A percentile compares a stretch with the other conserved stretches of the same genome.
phyloP scores from a whole-genome alignment of 2,113 vertebrate genomes.

The Sciurus niger region DNA sequence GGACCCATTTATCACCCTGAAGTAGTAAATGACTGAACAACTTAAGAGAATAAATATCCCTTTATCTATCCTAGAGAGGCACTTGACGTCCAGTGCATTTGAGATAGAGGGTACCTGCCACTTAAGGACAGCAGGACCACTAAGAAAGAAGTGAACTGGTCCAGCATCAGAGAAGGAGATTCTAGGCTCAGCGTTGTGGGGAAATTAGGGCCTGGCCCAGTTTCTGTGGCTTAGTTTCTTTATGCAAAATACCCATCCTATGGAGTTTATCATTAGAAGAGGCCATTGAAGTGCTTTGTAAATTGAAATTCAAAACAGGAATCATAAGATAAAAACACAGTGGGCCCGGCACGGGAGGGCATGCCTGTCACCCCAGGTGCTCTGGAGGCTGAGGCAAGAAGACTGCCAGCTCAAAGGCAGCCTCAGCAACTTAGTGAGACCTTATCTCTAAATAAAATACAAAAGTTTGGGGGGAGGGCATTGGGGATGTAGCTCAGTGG shows the following conservation, averaged over 20 bases:
- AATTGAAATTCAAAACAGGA: background rate
- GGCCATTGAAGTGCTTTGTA: background rate
- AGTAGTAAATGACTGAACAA: background rate
- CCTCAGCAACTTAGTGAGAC: too few relatives aligned
- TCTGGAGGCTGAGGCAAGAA: too few relatives aligned
- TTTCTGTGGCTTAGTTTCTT: background rate
- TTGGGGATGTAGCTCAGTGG: too few relatives aligned
- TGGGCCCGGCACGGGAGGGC: background rate
- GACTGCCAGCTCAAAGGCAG: too few relatives aligned
- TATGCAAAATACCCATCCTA: background rate
- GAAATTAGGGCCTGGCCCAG: background rate
- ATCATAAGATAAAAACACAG: background rate
- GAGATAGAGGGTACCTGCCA: background rate
- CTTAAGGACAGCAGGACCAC: background rate
- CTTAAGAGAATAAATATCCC: background rate
- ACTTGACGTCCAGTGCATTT: background rate
- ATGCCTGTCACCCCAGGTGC: too few relatives aligned
- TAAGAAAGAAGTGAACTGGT: background rate
- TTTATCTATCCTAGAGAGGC: background rate
- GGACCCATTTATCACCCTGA: background rate
- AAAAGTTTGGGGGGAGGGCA: too few relatives aligned
- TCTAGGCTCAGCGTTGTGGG: background rate
- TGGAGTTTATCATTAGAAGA: background rate
- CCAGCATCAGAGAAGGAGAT: background rate
- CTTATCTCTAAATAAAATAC: too few relatives aligned